Evolutionary conservation across 1,140 invertebrate species (phyloP), one percentile per base, ranked within the genome.

Genomic region (Reticulitermes speratus): DNA sequence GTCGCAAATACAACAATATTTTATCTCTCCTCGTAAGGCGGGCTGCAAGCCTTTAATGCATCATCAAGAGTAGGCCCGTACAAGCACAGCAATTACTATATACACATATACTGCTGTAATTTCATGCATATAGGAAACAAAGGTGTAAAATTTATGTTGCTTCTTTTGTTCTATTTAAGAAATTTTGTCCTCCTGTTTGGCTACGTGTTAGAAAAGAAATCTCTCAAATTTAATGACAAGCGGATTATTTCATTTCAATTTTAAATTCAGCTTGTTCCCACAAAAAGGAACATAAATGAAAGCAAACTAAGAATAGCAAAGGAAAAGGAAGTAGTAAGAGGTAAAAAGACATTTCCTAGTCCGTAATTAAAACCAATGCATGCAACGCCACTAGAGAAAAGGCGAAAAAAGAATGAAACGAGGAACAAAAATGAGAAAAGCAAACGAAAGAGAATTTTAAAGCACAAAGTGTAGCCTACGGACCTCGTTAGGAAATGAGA

Each of bases 381-480:
- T 75, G 25, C 7, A n/a, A 30, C 25, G 25, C 8, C 25, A 75
- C 65, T 75, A 75, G 65, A 75, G 65, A 14, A 75, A 75, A 30
- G 14, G 59, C 14, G 52, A 16, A 9, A 25, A 30, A 30, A 25
- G 65, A 30, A 30, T 30, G 65, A 30, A 69, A 75, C 9, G 9
- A 30, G n/a, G 65, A 75, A 75, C 25, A 25, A 11, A 75, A 75
- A 75, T 75, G 65, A 75, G n/a, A 75, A 75, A 75, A 5, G 65
- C n/a, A 75, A 75, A 75, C 65, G 65, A 30, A 75, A 75, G 65
- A 30, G 65, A 75, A 75, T 75, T 75, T 75, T 75, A 75, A 75
- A 75, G 65, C 7, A 30, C 65, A 30, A 75, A 75, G 65, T 75
- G 65, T 75, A 75, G 65, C 65, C 65, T 75, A 75, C 65, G 65